Conservation (phyloP, 2,888 invertebrate species). For the Hymenopus coronatus region DNA sequence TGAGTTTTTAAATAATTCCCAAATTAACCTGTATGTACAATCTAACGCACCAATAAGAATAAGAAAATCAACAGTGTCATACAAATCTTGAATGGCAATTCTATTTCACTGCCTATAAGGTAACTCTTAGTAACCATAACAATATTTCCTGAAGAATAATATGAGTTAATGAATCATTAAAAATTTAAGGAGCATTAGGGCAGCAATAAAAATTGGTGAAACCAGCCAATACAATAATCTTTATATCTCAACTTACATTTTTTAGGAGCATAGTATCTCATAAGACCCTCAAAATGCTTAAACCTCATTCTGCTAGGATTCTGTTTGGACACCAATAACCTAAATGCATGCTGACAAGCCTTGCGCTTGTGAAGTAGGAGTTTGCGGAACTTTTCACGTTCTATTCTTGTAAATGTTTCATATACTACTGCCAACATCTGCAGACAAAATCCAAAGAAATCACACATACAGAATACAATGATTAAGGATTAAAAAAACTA, state of each 20-base stretch:
- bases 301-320: conserved; percentile 66
- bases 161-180: too few species aligned
- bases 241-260: conserved; percentile 53
- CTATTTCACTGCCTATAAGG: too few species aligned
- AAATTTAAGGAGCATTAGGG: not conserved
- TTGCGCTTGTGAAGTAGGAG: conserved; percentile 75
- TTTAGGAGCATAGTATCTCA: conserved; percentile 74
- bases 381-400: conserved; percentile 81
- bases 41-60: too few species aligned
- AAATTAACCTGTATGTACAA: too few species aligned
- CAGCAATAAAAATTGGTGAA: not conserved
- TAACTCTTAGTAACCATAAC: too few species aligned
- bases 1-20: too few species aligned
- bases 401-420: conserved; percentile 82
- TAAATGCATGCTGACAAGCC: conserved; percentile 78
- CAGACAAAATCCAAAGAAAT: not conserved
- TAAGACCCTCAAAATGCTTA: conserved; percentile 75
- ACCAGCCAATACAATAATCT: not conserved
- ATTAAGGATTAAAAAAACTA: too few species aligned
- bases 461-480: too few species aligned
- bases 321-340: conserved; percentile 73
- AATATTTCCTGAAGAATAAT: too few species aligned
- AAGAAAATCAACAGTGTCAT: too few species aligned
- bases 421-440: conserved; percentile 88
- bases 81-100: too few species aligned